Conservation (phyloP, 2,888 invertebrate genomes). For the Pollenia griseotomentosa region DNA sequence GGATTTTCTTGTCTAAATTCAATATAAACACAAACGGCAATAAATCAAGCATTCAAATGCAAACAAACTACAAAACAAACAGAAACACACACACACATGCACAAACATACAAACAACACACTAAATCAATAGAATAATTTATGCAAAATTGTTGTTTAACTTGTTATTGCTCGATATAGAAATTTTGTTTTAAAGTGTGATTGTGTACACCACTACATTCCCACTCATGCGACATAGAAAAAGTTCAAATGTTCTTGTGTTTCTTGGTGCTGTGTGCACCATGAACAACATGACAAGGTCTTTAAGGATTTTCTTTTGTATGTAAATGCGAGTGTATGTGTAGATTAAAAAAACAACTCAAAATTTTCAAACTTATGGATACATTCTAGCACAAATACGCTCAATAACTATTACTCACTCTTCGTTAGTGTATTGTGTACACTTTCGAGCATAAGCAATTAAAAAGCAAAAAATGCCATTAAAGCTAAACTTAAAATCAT, state of each 20-base stretch:
- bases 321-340: background rate
- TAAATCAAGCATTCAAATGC: conserved; percentile 52
- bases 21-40: conserved; percentile 43
- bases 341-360: conserved; percentile 11
- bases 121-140: conserved; percentile 56
- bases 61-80: conserved; percentile 18
- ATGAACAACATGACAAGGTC: conserved; percentile 15
- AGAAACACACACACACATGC: background rate
- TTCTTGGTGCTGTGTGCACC: conserved; percentile 5
- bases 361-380: conserved; percentile 6
- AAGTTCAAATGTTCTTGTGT: conserved; percentile 30
- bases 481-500: conserved; percentile 43
- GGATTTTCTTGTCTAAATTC: conserved; percentile 52
- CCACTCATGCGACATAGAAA: background rate
- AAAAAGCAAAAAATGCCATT: conserved; percentile 16
- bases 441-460: conserved; percentile 38
- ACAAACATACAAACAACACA: conserved; percentile 20
- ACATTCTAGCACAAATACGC: background rate
- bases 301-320: conserved; percentile 9
- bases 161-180: background rate
- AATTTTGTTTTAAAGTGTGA: conserved; percentile 16
- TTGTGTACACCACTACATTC: background rate
- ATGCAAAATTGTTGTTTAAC: conserved; percentile 27
- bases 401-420: background rate
- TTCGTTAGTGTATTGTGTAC: background rate